A percentile compares a stretch with the other conserved stretches of the same genome.
phyloP scores from a whole-genome alignment of 2,113 vertebrate genomes.

The Eolophus roseicapilla region DNA sequence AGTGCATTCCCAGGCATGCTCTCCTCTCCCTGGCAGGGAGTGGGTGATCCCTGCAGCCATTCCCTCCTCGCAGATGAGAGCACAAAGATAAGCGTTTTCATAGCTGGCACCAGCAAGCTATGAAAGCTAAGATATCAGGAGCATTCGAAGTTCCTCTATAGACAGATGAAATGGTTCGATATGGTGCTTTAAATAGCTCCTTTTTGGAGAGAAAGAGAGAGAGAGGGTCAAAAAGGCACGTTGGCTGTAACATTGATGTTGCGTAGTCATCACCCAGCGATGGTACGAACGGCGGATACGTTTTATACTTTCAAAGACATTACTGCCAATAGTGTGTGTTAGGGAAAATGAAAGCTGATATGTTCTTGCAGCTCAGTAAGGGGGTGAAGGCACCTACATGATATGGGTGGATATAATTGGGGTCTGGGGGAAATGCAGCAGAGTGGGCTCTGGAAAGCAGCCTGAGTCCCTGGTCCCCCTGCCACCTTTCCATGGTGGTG shows the following conservation, averaged over 20 bases:
- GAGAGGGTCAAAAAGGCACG: not conserved
- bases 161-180: not conserved
- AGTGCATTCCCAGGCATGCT: not conserved
- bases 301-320: not conserved
- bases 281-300: not conserved
- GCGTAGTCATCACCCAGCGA: not conserved
- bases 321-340: not conserved
- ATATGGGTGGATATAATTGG: not conserved
- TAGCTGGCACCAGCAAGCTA: not conserved
- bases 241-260: not conserved
- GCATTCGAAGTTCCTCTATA: not conserved
- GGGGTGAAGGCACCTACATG: not conserved
- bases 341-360: not conserved
- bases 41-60: not conserved
- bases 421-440: not conserved
- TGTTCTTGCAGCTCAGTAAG: not conserved
- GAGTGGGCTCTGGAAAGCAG: not conserved
- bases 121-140: not conserved
- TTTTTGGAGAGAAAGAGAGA: not conserved
- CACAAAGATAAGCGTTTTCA: rapidly evolving
- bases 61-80: not conserved
- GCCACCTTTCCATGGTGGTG: not conserved
- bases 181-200: not conserved
- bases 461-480: rapidly evolving
- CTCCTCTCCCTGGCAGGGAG: not conserved